A percentile compares a stretch with the other conserved stretches of the same genome.
These are phyloP conservation scores for Astyanax mexicanus DNA, from an alignment of 2,797 vertebrate species.

Conservation along the genomic window DNA sequence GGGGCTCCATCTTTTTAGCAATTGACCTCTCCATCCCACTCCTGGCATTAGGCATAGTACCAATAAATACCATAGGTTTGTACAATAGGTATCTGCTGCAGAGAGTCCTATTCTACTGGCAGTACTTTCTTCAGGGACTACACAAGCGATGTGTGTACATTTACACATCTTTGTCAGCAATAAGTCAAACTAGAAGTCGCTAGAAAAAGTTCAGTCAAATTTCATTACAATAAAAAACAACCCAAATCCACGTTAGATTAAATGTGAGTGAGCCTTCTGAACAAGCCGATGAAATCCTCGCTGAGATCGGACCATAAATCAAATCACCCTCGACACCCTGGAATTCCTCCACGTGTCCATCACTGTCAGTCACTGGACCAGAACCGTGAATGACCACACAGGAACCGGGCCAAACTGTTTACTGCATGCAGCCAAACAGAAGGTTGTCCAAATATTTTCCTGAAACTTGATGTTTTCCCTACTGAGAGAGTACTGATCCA, in stretches of 20 bases:
- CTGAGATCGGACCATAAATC: slow-evolving; percentile 25
- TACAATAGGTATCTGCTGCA: no score
- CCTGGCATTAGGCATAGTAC: no score
- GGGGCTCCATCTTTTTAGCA: no score
- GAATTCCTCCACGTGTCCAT: slow-evolving; percentile 35
- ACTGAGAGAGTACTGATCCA: slow-evolving; percentile 44
- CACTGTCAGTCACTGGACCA: slow-evolving; percentile 36
- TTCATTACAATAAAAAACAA: no score
- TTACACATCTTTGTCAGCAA: no score
- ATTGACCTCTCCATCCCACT: no score
- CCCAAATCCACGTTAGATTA: neutral
- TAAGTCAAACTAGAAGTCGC: no score
- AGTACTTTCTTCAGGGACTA: no score
- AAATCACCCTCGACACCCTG: slow-evolving; percentile 25
- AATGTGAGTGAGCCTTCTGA: neutral
- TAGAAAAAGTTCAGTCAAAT: no score
- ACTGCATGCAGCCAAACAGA: slow-evolving; percentile 45
- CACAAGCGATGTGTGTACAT: no score
- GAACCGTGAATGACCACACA: slow-evolving; percentile 35
- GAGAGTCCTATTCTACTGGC: no score
- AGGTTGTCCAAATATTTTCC: slow-evolving; percentile 55
- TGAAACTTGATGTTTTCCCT: slow-evolving; percentile 51
- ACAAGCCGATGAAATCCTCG: slow-evolving; percentile 18
- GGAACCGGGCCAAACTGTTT: slow-evolving; percentile 33
- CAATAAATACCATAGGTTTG: no score